Evolutionary conservation across 2,113 vertebrate genomes (phyloP).

Genomic region (Lepisosteus osseus): DNA sequence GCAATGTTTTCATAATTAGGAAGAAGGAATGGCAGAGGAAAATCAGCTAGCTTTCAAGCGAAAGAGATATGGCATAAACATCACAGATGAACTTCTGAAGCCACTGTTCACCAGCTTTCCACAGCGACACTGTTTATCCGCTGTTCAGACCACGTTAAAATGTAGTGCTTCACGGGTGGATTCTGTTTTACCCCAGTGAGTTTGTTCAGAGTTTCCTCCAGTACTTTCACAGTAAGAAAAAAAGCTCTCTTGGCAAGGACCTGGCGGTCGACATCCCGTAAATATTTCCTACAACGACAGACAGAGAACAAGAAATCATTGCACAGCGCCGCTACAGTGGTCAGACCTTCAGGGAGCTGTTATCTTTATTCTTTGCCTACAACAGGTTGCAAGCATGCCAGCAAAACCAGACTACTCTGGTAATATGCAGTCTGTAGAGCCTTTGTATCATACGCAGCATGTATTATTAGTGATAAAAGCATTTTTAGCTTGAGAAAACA

Average conservation of each 20-base stretch:
- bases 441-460: too few species aligned
- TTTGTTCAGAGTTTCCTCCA: conserved; percentile 91
- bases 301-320: conserved; percentile 8
- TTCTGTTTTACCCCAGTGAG: conserved; percentile 76
- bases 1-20: too few species aligned
- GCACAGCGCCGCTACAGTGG: not conserved
- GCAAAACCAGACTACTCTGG: too few species aligned
- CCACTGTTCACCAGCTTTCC: not conserved
- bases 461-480: too few species aligned
- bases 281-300: conserved; percentile 78
- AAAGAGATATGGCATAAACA: not conserved
- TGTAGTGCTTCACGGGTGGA: not conserved
- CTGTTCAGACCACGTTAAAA: too few species aligned
- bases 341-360: not conserved
- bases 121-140: not conserved
- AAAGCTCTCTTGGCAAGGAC: conserved; percentile 93
- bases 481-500: too few species aligned
- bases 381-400: too few species aligned
- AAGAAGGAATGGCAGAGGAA: too few species aligned
- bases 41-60: too few species aligned
- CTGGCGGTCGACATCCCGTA: conserved; percentile 97
- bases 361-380: not conserved
- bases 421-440: too few species aligned
- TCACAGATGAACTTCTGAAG: not conserved
- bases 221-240: conserved; percentile 90